Evolutionary conservation across 2,888 invertebrate genomes (phyloP), one percentile per base, ranked within the genome.

Genomic region (Apeira syringaria): DNA sequence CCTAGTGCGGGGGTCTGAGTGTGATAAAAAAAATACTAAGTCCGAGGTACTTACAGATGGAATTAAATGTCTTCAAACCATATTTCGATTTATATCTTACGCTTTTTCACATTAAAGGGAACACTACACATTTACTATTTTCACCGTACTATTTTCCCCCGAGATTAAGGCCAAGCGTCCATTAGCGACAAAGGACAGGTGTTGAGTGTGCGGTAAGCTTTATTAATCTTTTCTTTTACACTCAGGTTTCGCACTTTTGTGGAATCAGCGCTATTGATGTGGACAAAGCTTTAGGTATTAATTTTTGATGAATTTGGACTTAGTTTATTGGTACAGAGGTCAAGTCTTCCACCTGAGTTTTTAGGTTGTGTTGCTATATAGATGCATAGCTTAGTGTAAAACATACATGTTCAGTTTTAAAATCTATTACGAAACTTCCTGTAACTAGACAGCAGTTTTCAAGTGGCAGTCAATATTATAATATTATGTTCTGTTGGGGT

Each of bases 161-260:
- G 50, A 64, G 80, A 80, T 81, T 81, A 80, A 58, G 65, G 50
- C 58, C 36, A 17, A 32, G 58, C 47, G 59, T 87, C 88, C 88
- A 88, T 88, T 88, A 88, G 84, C 76, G 80, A 88, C 87, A 88
- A 88, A 88, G 72, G 84, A 78, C 88, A 88, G 88, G 88, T 88
- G 88, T 83, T 73, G 69, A 67, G 80, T 81, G 80, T 77, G 68
- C 70, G 62, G 74, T 88, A 88, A 88, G 88, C 88, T 86, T 87
- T 88, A 88, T 88, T 87, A 87, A 88, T 86, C 87, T 88, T 86
- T 85, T 83, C 81, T 85, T 70, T 50, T 49, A 50, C 50, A 37
- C 25, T 67, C 71, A 64, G 80, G 75, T 67, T 82, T 86, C 81
- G 76, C 86, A 87, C 82, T 83, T 81, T 78, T 82, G 73, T 77